Base-by-base conservation (phyloP, 2,797 vertebrate genomes). In the Hyperoplus lanceolatus region DNA sequence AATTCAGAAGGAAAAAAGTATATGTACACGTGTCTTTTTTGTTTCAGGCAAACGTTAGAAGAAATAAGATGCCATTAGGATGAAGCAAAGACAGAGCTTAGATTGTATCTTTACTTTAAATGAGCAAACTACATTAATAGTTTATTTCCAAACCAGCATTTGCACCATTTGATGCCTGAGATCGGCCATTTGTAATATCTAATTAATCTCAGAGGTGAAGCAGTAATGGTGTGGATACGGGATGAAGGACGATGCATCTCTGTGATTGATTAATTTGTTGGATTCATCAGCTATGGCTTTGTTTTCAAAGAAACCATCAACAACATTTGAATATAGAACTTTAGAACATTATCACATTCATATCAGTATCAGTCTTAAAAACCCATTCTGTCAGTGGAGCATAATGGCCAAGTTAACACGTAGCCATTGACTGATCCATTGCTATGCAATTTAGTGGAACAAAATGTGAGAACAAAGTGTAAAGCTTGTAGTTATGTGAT, bases 391-490 rank as follows among this genome's bases (percentile, higher is more conserved):
- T 5, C 50, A 21, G 18, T 11, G 21, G 38, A 15, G 36, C 29
- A 21, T 4, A 21, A 5, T 29, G 29, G 3, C 42, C 43, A 45
- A 7, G 45, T 49, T 61, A 51, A 64, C 58, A 69, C 29, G 55
- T 29, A 46, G 16, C 59, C 43, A 51, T 13, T 61, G 57, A 29
- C 57, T 69, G 61, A 72, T 66, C 50, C 53, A 21, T 59, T 67
- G 50, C 58, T 67, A 36, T 70, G 36, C 56, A 62, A 69, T 10
- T 49, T 50, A 43, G 9, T 54, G 38, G 41, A 73, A 65, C 15
- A 54, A 55, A 77, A 75, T 75, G 59, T 71, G 60, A 62, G 56
- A 78, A 70, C 51, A 62, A 56, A 73, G 16, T 72, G 15, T 56
- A 43, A 57, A 36, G 71, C 64, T 60, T 60, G 14, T 50, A 45